These are phyloP conservation scores for Mastomys coucha DNA, from an alignment of 2,113 vertebrate species.

Conservation along the genomic window DNA sequence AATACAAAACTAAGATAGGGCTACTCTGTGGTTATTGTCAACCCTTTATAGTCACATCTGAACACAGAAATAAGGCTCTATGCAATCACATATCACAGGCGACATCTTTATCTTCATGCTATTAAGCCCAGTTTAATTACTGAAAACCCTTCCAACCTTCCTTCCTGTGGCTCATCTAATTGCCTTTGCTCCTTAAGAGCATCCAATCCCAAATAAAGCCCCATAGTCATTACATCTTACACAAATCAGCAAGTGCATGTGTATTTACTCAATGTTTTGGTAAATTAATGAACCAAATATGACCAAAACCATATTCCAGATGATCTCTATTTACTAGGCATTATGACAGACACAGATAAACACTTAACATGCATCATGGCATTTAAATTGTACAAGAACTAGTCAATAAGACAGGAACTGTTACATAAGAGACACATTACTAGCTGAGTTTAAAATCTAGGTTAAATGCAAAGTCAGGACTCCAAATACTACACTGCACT, in stretches of 20 bases:
- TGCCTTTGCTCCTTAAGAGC: neutral
- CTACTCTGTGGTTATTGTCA: neutral
- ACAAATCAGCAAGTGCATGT: neutral
- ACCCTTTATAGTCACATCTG: neutral
- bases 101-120: neutral
- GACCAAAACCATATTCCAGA: neutral
- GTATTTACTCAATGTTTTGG: neutral
- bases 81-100: neutral
- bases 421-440: neutral
- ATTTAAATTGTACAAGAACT: conserved; percentile 5
- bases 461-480: neutral
- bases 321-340: neutral
- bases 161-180: neutral
- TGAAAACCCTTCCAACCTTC: neutral
- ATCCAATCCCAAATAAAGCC: conserved; percentile 26
- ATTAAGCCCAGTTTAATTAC: neutral
- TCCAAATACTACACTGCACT: neutral
- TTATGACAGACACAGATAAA: neutral
- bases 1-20: conserved; percentile 1
- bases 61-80: conserved; percentile 45
- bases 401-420: neutral
- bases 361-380: neutral
- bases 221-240: neutral
- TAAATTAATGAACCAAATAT: conserved; percentile 39
- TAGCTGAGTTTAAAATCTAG: neutral